Percentiles rank a stretch among this genome's conserved stretches.
phyloP scores from a whole-genome alignment of 1,140 invertebrate species.

The Lucilia cuprina region DNA sequence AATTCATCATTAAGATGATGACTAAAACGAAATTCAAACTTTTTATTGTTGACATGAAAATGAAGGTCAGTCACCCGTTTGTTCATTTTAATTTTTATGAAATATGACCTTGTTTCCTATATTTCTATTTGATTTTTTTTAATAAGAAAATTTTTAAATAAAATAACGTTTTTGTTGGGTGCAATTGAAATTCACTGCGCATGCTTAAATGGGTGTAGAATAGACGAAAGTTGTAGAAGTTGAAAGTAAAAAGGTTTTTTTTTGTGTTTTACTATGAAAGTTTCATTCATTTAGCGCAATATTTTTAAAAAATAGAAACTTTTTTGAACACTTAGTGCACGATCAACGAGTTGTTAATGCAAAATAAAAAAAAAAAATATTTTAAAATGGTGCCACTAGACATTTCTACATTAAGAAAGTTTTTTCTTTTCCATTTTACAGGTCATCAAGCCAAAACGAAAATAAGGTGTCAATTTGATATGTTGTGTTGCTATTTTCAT shows the following conservation, averaged over 20 bases:
- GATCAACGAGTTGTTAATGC: background rate
- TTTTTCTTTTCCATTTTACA: background rate
- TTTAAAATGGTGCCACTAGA: background rate
- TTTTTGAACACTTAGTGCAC: background rate
- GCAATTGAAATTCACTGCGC: slow-evolving; percentile 11
- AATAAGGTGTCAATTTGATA: background rate
- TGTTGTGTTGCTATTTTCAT: background rate
- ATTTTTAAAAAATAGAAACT: background rate
- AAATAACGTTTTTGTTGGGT: no score
- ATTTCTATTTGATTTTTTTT: no score
- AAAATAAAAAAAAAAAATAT: background rate
- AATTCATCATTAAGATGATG: no score
- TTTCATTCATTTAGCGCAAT: background rate
- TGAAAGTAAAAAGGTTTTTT: no score
- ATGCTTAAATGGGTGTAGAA: background rate
- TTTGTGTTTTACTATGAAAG: no score
- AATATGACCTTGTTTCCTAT: no score
- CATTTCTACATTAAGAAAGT: background rate
- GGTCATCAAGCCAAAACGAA: background rate
- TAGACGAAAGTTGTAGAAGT: background rate
- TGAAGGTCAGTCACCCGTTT: background rate
- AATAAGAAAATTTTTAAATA: no score
- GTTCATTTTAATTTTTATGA: background rate
- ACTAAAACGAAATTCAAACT: no score
- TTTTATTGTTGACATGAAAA: no score